Evolutionary conservation across 2,797 vertebrate species (phyloP).

Genomic region (Siniperca obscura): DNA sequence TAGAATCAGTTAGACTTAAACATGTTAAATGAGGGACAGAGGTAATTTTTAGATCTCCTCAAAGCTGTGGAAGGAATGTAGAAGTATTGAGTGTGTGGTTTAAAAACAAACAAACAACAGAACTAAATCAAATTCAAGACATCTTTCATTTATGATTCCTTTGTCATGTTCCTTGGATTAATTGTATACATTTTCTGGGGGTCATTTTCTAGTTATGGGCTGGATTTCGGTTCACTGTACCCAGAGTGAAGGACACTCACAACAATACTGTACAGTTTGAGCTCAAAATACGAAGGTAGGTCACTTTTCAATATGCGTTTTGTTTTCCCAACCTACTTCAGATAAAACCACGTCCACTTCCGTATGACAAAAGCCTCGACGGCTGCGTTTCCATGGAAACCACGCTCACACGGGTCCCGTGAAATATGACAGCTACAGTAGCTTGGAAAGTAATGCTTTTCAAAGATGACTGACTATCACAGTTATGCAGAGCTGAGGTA

Average conservation of each 20-base stretch:
- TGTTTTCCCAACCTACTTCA: no score
- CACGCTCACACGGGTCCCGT: no score
- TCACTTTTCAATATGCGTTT: neutral
- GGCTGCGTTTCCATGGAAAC: no score
- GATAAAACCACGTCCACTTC: no score
- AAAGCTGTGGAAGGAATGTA: neutral
- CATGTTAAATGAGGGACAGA: neutral
- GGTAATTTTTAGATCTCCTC: neutral
- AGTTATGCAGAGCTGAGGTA: no score
- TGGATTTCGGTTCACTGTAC: slow-evolving; percentile 92
- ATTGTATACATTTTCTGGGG: slow-evolving; percentile 18
- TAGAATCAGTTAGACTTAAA: neutral
- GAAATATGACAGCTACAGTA: no score
- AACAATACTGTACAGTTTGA: slow-evolving; percentile 87
- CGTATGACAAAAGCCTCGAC: no score
- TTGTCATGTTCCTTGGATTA: neutral
- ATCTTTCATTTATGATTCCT: neutral
- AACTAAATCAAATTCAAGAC: slow-evolving; percentile 5
- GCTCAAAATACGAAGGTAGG: slow-evolving; percentile 92
- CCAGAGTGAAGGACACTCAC: slow-evolving; percentile 86
- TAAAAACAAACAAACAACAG: neutral
- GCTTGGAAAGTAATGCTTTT: no score
- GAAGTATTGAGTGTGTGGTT: neutral
- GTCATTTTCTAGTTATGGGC: slow-evolving; percentile 85
- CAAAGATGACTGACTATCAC: no score